A percentile compares a stretch with the other conserved stretches of the same genome.
phyloP scores from a whole-genome alignment of 2,888 invertebrate genomes.

The Diadegma fenestrale region DNA sequence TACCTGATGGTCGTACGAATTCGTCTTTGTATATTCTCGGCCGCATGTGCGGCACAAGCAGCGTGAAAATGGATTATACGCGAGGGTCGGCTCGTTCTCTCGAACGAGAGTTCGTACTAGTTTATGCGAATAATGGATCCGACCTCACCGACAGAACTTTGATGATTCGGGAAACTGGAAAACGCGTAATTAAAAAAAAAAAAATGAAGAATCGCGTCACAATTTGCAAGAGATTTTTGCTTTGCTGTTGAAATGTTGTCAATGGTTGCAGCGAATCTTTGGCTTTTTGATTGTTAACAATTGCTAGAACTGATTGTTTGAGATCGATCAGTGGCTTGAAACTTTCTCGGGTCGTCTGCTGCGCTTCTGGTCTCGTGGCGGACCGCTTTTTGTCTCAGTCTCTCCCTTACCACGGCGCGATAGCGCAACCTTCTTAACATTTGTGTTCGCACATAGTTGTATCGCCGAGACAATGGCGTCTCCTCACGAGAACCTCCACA shows the following conservation, averaged over 20 bases:
- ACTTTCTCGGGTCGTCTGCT: neutral
- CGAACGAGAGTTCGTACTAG: constrained; percentile 6
- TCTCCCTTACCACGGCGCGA: neutral
- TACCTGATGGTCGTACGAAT: constrained; percentile 1
- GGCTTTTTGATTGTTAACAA: neutral
- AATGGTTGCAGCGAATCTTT: neutral
- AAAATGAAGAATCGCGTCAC: neutral
- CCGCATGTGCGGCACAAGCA: constrained; percentile 29
- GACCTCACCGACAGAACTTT: neutral
- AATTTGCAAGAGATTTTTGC: neutral
- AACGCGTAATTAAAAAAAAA: constrained; percentile 1
- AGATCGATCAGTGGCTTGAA: neutral
- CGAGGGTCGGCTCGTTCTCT: constrained; percentile 49
- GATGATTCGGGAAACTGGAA: neutral
- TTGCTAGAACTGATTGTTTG: neutral
- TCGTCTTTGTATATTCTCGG: constrained; percentile 45
- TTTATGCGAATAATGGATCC: constrained; percentile 9
- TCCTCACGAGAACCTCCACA: constrained; percentile 34
- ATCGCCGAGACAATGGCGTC: constrained; percentile 68
- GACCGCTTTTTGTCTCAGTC: neutral
- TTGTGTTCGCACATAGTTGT: constrained; percentile 57
- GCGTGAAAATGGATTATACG: constrained; percentile 70
- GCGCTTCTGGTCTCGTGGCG: neutral
- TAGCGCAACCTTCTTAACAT: constrained; percentile 11
- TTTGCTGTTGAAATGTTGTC: too few relatives aligned